Base-by-base conservation (phyloP, 1,140 invertebrate species). In the Brachionus manjavacas region DNA sequence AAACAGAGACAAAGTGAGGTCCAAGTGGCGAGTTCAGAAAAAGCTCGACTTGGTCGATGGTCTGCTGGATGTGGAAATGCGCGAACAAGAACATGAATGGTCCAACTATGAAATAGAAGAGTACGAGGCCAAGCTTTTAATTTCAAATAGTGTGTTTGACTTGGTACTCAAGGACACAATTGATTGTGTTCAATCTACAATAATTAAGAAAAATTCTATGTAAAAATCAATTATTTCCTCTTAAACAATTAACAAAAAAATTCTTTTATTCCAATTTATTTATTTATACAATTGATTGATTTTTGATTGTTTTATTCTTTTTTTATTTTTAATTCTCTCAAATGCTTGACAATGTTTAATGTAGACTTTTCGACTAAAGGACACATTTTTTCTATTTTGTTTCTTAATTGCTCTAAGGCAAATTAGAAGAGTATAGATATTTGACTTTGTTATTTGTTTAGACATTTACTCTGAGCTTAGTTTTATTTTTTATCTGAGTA, bases 1-100 rank as follows among this genome's bases (percentile, higher is more conserved):
- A 91, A 12, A 88, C 91, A 8, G 89, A 91, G 39, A 85, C 23
- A 92, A 93, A 86, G 91, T 90, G 85, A 88, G 91, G 86, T 92
- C 92, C 28, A 92, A 93, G 87, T 91, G 92, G 86, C 93, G 92
- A 91, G 92, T 92, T 79, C 89, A 92, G 11, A 94, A 94, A 87
- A 92, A 93, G 86, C 89, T 93, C 43, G 93, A 94, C 86, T 90
- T 92, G 84, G 93, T 94, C 0, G 93, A 94, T 87, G 92, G 93
- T 85, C 88, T 94, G 60, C 87, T 94, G 41, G 91, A 93, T 2
- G 88, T 91, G 55, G 93, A 94, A 87, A 90, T 92, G 16, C 91
- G 92, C 84, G 92, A 92, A 35, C 93, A 94, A 86, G 93, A 94
- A 87, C 89, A 91, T 4, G 91, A 92, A 70, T 94, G 93, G 93